Percentiles rank a stretch among this genome's conserved stretches.
phyloP scores from a whole-genome alignment of 2,888 invertebrate genomes.

The Oscheius sp. region DNA sequence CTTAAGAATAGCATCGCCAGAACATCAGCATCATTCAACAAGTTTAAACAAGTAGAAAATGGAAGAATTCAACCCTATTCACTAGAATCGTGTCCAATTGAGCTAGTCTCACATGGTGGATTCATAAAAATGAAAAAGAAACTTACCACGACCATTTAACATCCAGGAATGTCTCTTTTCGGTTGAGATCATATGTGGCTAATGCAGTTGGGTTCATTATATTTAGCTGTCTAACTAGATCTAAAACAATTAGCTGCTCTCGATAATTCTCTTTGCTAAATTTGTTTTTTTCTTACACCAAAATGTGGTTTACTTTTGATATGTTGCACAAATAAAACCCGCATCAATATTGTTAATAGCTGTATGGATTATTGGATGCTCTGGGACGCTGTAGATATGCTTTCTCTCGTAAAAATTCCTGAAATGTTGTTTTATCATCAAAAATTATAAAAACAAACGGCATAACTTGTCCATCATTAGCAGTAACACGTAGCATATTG shows the following conservation, averaged over 20 bases:
- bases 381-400: background rate
- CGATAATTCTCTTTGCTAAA: background rate
- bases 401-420: constrained; percentile 1
- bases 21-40: too few species aligned
- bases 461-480: too few species aligned
- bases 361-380: background rate
- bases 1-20: too few species aligned
- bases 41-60: too few species aligned
- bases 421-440: background rate
- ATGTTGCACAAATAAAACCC: background rate
- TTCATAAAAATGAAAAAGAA: background rate
- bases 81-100: too few species aligned
- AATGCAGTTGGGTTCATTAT: background rate
- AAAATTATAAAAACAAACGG: too few species aligned
- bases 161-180: background rate
- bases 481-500: background rate
- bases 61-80: too few species aligned
- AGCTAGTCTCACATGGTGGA: too few species aligned
- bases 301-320: background rate
- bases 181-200: background rate
- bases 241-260: constrained; percentile 7
- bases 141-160: constrained; percentile 5
- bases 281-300: background rate
- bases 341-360: constrained; percentile 2
- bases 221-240: background rate